phyloP scores from a whole-genome alignment of 2,113 vertebrate genomes.

The Oryzias woworae region DNA sequence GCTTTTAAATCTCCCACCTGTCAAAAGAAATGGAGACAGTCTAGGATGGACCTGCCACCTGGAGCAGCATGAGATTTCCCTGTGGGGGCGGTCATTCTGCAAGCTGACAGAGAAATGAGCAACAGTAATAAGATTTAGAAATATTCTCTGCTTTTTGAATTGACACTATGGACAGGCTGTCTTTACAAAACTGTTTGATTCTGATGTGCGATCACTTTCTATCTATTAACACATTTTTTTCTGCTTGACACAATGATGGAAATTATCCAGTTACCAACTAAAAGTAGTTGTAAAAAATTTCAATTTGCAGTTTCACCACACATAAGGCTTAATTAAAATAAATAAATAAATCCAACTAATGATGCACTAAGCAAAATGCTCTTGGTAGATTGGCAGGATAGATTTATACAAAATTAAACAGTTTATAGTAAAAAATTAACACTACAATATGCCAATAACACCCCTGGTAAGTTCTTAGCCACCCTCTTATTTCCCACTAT shows the following conservation, averaged over 20 bases:
- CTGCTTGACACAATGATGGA: too few species aligned
- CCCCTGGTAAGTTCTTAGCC: slow-evolving; percentile 1
- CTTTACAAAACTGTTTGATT: slow-evolving; percentile 3
- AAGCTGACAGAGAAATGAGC: slow-evolving; percentile 12
- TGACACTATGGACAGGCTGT: not conserved
- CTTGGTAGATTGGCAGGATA: not conserved
- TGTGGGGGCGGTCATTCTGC: slow-evolving; percentile 29
- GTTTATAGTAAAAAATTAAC: not conserved
- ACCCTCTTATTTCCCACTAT: not conserved
- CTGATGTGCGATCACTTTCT: not conserved
- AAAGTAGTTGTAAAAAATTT: too few species aligned
- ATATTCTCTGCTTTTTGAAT: slow-evolving; percentile 17
- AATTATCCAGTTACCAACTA: too few species aligned
- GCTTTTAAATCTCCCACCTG: slow-evolving; percentile 13
- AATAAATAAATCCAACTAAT: too few species aligned
- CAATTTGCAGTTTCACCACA: too few species aligned
- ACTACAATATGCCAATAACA: slow-evolving; percentile 1
- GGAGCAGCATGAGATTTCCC: slow-evolving; percentile 19
- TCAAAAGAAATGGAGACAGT: slow-evolving; percentile 28
- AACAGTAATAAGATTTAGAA: slow-evolving; percentile 20
- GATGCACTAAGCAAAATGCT: too few species aligned
- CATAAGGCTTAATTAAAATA: too few species aligned
- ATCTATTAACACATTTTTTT: too few species aligned
- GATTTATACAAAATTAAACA: slow-evolving; percentile 4
- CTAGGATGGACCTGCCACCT: slow-evolving; percentile 40